These are phyloP conservation scores for Drosophila anceps DNA, from an alignment of 2,888 invertebrate species.

Conservation along the genomic window DNA sequence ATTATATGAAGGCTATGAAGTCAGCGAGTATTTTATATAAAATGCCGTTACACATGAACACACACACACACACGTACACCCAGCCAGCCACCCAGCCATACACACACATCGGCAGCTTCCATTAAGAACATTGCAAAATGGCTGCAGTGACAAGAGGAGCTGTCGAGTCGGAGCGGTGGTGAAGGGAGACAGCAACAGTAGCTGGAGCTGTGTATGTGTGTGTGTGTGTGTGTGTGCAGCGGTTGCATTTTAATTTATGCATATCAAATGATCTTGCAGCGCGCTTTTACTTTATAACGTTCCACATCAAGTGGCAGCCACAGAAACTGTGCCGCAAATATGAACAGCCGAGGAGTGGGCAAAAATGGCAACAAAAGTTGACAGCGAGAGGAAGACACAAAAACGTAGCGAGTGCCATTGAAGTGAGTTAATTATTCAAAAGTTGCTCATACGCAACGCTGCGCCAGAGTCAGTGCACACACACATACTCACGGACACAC, in stretches of 20 bases:
- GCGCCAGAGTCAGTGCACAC: conserved; percentile 22
- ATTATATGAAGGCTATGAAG: conserved; percentile 49
- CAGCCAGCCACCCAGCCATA: conserved; percentile 7
- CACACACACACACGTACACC: background rate
- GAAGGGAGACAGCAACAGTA: background rate
- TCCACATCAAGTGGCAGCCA: conserved; percentile 66
- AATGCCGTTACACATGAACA: conserved; percentile 9
- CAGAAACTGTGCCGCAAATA: conserved; percentile 24
- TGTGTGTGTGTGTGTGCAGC: conserved; percentile 38
- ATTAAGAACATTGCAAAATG: conserved; percentile 58
- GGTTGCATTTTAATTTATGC: conserved; percentile 73
- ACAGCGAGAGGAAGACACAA: background rate
- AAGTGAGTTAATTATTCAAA: conserved; percentile 81
- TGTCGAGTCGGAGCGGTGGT: no score
- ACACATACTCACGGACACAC: background rate
- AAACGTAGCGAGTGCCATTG: conserved; percentile 55
- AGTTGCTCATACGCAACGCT: conserved; percentile 81
- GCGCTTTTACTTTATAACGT: conserved; percentile 73
- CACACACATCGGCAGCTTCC: conserved; percentile 30
- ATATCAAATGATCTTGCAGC: conserved; percentile 69
- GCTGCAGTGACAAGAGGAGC: conserved; percentile 3
- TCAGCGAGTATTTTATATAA: conserved; percentile 48
- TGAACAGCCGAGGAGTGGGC: conserved; percentile 7
- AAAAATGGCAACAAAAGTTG: background rate
- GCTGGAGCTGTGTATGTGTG: conserved; percentile 26